Percentiles rank a stretch among this genome's conserved stretches.
These are phyloP conservation scores for Catalaphyllia jardinei DNA, from an alignment of 64 coral and sea anemone species.

Conservation along the genomic window DNA sequence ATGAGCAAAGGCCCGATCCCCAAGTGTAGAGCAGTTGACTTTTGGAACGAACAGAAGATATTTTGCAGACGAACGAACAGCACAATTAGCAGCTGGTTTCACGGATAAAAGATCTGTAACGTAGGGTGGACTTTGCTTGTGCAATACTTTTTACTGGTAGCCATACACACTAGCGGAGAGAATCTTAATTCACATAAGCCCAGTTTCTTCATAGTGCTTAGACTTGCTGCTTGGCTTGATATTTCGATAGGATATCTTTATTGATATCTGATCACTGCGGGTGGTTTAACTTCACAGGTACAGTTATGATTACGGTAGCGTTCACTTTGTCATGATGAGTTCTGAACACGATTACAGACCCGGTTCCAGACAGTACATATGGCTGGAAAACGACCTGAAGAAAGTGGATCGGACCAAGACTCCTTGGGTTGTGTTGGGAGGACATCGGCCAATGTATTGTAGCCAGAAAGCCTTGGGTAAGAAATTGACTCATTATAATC, in stretches of 20 bases:
- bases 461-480: slow-evolving; percentile 68
- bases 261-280: neutral
- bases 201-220: too few species aligned
- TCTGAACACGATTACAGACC: slow-evolving; percentile 77
- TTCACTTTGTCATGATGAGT: slow-evolving; percentile 95
- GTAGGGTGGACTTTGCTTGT: too few species aligned
- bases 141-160: too few species aligned
- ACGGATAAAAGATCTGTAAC: too few species aligned
- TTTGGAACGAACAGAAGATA: too few species aligned
- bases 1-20: too few species aligned
- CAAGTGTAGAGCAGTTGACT: too few species aligned
- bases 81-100: too few species aligned
- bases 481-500: neutral
- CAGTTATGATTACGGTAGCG: slow-evolving; percentile 90
- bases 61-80: too few species aligned
- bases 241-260: too few species aligned
- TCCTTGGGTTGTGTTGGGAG: slow-evolving; percentile 78
- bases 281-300: slow-evolving; percentile 50
- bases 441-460: slow-evolving; percentile 90
- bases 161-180: neutral
- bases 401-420: slow-evolving; percentile 66
- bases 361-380: slow-evolving; percentile 68
- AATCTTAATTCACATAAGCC: too few species aligned
- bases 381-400: slow-evolving; percentile 80
- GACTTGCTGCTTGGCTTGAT: too few species aligned